Evolutionary conservation across 2,797 vertebrate species (phyloP).

Genomic region (Mormyrops boulengeri): DNA sequence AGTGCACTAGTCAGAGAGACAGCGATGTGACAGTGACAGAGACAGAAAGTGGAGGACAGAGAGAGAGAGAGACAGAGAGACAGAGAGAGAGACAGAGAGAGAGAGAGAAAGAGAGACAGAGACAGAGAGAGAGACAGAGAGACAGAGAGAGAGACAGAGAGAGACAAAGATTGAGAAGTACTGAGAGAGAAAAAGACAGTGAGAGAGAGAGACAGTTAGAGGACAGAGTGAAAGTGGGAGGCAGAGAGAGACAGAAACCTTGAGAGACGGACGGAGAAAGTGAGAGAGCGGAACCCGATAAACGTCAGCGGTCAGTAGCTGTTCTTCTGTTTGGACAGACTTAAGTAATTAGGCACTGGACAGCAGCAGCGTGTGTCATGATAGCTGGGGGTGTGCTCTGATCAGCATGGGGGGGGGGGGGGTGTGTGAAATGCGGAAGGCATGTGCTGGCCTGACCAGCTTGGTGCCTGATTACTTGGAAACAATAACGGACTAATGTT

Average conservation of each 20-base stretch:
- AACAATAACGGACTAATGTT: not conserved
- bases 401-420: not conserved
- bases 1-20: not conserved
- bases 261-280: not conserved
- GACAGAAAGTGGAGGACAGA: not conserved
- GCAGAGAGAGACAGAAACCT: not conserved
- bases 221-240: not conserved
- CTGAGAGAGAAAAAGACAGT: not conserved
- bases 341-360: not conserved
- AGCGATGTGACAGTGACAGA: not conserved
- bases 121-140: too few species aligned
- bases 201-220: not conserved
- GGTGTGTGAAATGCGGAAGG: not conserved
- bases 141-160: too few species aligned
- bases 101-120: too few species aligned
- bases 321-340: not conserved
- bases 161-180: too few species aligned
- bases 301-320: not conserved
- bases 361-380: not conserved
- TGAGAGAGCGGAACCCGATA: not conserved
- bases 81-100: too few species aligned
- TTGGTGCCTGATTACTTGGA: constrained; percentile 31
- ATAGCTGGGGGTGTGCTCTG: constrained; percentile 19
- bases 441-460: constrained; percentile 31
- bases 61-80: not conserved